Percentiles rank a stretch among this genome's conserved stretches.
phyloP scores from a whole-genome alignment of 2,797 vertebrate genomes.

The Ciconia nigra region DNA sequence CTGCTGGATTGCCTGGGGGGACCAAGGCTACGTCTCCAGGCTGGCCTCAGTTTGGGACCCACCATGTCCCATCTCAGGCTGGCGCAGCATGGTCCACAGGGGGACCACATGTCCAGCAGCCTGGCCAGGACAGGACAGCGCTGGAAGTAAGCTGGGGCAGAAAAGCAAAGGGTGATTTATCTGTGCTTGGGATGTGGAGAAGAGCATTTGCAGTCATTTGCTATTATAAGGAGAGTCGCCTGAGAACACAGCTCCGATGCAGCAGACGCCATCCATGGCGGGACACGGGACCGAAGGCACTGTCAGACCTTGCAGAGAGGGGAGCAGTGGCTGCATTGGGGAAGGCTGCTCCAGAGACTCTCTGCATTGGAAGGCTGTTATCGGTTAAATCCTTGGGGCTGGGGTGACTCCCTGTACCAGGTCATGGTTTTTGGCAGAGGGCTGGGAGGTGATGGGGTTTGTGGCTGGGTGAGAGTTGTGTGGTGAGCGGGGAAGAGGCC shows the following conservation, averaged over 20 bases:
- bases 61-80: background rate
- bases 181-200: background rate
- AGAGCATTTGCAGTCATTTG: background rate
- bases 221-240: background rate
- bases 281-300: accelerated
- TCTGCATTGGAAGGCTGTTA: background rate
- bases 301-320: accelerated
- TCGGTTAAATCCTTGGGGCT: background rate
- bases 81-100: accelerated
- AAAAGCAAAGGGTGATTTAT: background rate
- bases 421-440: background rate
- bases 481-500: background rate
- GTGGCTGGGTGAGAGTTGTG: background rate
- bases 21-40: accelerated
- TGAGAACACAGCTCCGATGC: background rate
- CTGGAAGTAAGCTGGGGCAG: background rate
- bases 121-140: accelerated
- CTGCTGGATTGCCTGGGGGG: background rate
- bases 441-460: background rate
- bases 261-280: accelerated
- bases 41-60: background rate
- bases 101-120: accelerated
- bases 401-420: background rate
- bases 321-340: background rate
- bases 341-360: background rate